Evolutionary conservation across 2,797 vertebrate species (phyloP), one percentile per base, ranked within the genome.

Genomic region (Petrocephalus sullivani): DNA sequence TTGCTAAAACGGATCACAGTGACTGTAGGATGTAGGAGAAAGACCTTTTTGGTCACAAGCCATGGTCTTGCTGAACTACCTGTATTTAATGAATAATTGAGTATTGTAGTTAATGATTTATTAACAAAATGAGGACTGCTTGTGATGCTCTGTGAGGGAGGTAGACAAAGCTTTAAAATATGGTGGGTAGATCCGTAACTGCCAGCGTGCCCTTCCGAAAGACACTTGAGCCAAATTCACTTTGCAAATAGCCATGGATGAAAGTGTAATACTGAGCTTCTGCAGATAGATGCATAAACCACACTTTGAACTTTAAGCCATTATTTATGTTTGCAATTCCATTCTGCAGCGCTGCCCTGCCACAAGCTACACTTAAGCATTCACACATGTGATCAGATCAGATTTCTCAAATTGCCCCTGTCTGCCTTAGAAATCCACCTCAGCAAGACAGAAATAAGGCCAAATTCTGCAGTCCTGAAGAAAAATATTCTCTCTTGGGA

Each of bases 401-500:
- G 33, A 46, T 83, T 51, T 51, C 46, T 83, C 46, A 75, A 75
- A 41, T 41, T 33, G 67, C 67, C 33, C 33, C 53, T 23, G 46
- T 75, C 61, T 41, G 67, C n/a, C 54, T 12, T 46, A 83, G 23
- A 83, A 51, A 53, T 51, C 81, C 49, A 23, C 51, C 51, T 21
- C 49, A 83, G 46, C 19, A 23, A 14, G 9, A 53, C 23, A 51
- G 23, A 41, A 14, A 7, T 56, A 85, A 16, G 12, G 83, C 28
- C 51, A 51, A 56, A 57, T n/a, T 71, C 33, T 41, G 33, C 49
- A 85, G 53, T 85, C 23, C 51, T 33, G 12, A 37, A 85, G 23
- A 85, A 57, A 21, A 58, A 85, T 88, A 91, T 87, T 93, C 91
- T 92, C 92, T 91, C 88, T 41, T 87, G 92, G 94, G 93, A 90